Percentiles rank a stretch among this genome's conserved stretches.
Conservation (phyloP, 2,888 invertebrate genomes). For the Epicampocera succincta region DNA sequence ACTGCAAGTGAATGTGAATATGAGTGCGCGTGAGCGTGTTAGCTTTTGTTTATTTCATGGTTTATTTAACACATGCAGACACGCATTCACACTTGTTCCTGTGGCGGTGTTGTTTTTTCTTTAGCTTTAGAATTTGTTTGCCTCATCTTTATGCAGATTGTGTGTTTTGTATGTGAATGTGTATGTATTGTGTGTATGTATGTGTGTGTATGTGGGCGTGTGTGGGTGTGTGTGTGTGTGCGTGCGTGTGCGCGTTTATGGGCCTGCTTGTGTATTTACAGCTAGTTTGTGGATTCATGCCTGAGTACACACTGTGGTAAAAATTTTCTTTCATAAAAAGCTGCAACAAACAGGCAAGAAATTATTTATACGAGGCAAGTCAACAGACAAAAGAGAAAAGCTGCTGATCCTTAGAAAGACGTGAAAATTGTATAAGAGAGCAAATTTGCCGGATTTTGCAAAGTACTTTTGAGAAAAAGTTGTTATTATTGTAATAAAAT, state of each 20-base stretch:
- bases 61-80: conserved; percentile 34
- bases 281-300: conserved; percentile 59
- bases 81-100: conserved; percentile 29
- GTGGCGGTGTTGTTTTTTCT: background rate
- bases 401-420: background rate
- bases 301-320: conserved; percentile 60
- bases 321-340: conserved; percentile 50
- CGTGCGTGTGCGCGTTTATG: no score
- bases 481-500: no score
- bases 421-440: no score
- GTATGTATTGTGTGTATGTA: conserved; percentile 39
- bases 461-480: no score
- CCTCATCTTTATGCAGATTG: background rate
- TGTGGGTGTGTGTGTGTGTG: no score
- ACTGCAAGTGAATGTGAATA: background rate
- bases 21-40: background rate
- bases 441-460: no score
- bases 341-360: conserved; percentile 30
- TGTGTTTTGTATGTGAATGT: background rate
- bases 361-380: background rate
- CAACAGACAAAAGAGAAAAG: background rate
- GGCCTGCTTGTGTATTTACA: conserved; percentile 52
- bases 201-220: no score
- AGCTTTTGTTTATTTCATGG: conserved; percentile 42
- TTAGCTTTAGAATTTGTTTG: background rate